Evolutionary conservation across 2,888 invertebrate species (phyloP).

Genomic region (Lasioglossum pauxillum): DNA sequence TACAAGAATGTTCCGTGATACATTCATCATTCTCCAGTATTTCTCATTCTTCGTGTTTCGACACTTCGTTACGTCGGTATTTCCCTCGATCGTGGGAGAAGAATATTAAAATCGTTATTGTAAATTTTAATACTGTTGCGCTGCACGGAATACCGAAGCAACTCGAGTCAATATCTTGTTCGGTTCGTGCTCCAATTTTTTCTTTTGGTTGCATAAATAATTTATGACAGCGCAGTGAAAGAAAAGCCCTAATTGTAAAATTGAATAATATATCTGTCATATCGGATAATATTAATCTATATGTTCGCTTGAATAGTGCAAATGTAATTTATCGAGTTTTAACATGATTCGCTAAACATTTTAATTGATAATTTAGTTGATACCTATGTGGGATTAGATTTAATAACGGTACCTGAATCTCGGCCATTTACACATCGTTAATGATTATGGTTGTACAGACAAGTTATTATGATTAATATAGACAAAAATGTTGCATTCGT

Average conservation of each 20-base stretch:
- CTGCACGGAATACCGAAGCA: not conserved
- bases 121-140: not conserved
- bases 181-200: not conserved
- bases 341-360: not conserved
- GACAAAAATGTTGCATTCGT: not conserved
- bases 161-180: not conserved
- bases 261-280: not conserved
- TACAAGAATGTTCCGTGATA: not conserved
- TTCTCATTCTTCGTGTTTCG: not conserved
- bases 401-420: not conserved
- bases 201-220: not conserved
- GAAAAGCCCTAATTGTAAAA: not conserved
- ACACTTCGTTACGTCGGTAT: conserved; percentile 3
- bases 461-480: not conserved
- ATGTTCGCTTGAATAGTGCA: not conserved
- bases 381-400: not conserved
- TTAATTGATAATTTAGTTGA: not conserved
- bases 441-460: not conserved
- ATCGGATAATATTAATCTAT: not conserved
- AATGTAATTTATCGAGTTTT: not conserved
- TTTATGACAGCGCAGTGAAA: not conserved
- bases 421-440: not conserved
- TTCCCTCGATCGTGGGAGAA: not conserved
- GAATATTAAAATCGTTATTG: conserved; percentile 10
- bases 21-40: not conserved